Evolutionary conservation across 1,140 invertebrate species (phyloP), one percentile per base, ranked within the genome.

Genomic region (Charaxes varanes): DNA sequence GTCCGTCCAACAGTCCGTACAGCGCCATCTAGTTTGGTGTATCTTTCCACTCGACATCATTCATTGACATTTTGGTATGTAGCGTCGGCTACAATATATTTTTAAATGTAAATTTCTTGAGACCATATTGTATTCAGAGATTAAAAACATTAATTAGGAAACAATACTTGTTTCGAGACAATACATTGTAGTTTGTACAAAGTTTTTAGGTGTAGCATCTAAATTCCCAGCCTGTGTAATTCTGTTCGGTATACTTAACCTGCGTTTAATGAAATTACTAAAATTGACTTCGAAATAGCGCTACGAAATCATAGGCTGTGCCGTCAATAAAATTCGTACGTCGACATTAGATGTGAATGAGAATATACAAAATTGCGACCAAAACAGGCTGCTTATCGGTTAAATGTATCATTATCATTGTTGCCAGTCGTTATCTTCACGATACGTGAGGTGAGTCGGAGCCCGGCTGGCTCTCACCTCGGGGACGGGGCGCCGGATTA

Each of bases 391-490:
- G 38, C 46, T 45, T 41, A 34, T 52, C 36, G 36, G 11, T 31
- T 45, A 52, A 45, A 37, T 45, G 40, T 62, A 62, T 65, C 49
- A 63, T 70, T 69, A 69, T 64, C 58, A 64, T 54, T 33, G 49
- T 72, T 74, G 65, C 48, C 61, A 41, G 63, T 74, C 53, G 65
- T 72, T 70, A 70, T 64, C 38, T 67, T 53, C 37, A 40, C 51
- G 46, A 56, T 65, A 80, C 76, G 72, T 80, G 76, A 80, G 72
- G 67, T 69, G 64, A 71, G 58, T 41, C 52, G 27, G n/a, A 21
- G 27, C 36, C 26, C 35, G 32, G 49, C 41, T 51, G 54, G 32
- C 72, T 69, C 70, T 71, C 68, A 67, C 62, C 57, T 67, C 61
- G 43, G 53, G 46, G 59, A 64, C 59, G 55, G 24, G 51, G 58